Base-by-base conservation (phyloP, 2,797 vertebrate genomes). In the Cottoperca gobio region DNA sequence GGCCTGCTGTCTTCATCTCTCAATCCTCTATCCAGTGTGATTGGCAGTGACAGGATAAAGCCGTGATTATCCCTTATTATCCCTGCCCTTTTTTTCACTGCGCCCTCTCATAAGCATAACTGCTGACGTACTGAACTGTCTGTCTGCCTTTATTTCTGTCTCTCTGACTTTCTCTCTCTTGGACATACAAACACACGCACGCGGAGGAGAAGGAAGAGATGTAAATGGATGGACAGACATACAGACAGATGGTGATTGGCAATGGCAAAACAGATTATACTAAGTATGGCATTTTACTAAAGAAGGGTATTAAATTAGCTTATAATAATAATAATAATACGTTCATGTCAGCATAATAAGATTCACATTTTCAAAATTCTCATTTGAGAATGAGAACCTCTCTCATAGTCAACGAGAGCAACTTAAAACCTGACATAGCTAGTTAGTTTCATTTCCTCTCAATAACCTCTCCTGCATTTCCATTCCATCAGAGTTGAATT, bases 1-100 rank as follows among this genome's bases (percentile, higher is more conserved):
- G 68, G 76, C 58, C 76, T 66, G 70, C 74, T 55, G 75, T 88
- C 75, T 83, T 70, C 81, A 81, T 80, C 82, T 79, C 76, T 86
- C 67, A 69, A 63, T 78, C 80, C 73, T 78, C 79, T 23, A 61
- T 46, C n/a, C 59, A 33, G 16, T 46, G 70, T 91, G 86, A 89
- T 70, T 89, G 87, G 81, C 85, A 86, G 73, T 63, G 79, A 73
- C 75, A 49, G 75, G 76, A 69, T 80, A 85, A 90, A 90, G 83
- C 88, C 24, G 49, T 63, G 86, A 90, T 92, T 90, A 92, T 90
- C 84, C 88, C 78, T 73, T 81, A 88, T 90, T 89, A 93, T 87
- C 86, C 83, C 70, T 77, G 79, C 54, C 70, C 76, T 79, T 83
- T 80, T 28, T 85, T 73, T 70, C 73, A 65, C 55, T 35, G 76